phyloP scores from a whole-genome alignment of 2,113 vertebrate genomes.

The Neoarius graeffei region DNA sequence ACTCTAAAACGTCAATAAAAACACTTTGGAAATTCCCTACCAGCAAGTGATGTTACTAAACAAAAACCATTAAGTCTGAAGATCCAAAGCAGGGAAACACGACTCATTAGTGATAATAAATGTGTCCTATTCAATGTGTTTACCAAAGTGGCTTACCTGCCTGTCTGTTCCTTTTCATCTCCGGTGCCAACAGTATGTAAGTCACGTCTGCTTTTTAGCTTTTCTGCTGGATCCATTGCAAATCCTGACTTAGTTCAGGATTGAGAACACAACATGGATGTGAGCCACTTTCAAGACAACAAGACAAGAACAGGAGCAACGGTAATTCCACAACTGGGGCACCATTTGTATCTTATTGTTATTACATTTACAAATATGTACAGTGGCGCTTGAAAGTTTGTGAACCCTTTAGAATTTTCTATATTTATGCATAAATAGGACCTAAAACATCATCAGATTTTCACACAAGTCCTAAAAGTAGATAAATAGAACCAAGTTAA shows the following conservation, averaged over 20 bases:
- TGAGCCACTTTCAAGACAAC: neutral
- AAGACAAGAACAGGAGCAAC: neutral
- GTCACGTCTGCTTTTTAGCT: constrained; percentile 16
- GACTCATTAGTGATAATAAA: constrained; percentile 24
- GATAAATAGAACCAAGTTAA: no score
- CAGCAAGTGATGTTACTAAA: constrained; percentile 27
- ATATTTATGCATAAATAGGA: no score
- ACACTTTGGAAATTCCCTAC: constrained; percentile 43
- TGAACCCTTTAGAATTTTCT: no score
- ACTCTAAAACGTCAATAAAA: constrained; percentile 34
- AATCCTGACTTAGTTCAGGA: neutral
- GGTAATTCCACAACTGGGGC: neutral
- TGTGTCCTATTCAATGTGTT: constrained; percentile 28
- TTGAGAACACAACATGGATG: neutral
- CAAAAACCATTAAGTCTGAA: constrained; percentile 11
- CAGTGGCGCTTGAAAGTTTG: no score
- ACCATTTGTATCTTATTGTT: neutral
- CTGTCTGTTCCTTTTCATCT: constrained; percentile 12
- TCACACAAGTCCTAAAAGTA: no score
- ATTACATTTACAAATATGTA: neutral
- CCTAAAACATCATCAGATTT: no score
- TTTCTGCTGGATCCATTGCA: neutral
- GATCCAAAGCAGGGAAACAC: constrained; percentile 16
- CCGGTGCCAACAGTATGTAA: neutral
- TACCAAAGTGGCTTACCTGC: constrained; percentile 6